phyloP scores from a whole-genome alignment of 2,888 invertebrate species.

The Dyspetes luteomarginatus region DNA sequence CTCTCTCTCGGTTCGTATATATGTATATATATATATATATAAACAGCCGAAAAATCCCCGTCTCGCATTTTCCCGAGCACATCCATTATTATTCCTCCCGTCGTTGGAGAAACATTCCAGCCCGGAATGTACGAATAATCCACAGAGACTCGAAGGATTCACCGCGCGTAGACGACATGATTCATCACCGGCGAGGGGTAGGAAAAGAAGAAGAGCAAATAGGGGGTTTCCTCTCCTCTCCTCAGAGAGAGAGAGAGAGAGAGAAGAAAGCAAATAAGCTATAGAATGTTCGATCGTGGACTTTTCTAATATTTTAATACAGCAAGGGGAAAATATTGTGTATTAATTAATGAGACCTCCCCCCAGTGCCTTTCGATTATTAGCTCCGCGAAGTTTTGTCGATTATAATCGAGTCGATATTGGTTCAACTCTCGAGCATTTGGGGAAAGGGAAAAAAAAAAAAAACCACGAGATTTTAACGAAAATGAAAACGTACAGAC shows the following conservation, averaged over 20 bases:
- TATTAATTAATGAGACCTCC: slow-evolving; percentile 23
- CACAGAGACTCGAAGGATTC: slow-evolving; percentile 23
- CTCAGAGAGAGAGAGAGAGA: too few species aligned
- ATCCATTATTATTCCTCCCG: slow-evolving; percentile 32
- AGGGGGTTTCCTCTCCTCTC: too few species aligned
- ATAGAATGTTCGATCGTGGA: neutral
- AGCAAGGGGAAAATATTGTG: slow-evolving; percentile 15
- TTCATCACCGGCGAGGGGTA: neutral
- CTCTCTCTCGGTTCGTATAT: neutral
- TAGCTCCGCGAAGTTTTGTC: neutral
- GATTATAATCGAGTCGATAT: slow-evolving; percentile 5
- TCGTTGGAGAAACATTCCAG: slow-evolving; percentile 8
- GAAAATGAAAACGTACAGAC: neutral
- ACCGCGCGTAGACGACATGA: too few species aligned
- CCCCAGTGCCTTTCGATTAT: slow-evolving; percentile 18
- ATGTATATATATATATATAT: slow-evolving; percentile 1
- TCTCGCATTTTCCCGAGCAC: slow-evolving; percentile 7
- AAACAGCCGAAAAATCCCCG: neutral
- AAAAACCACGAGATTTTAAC: neutral
- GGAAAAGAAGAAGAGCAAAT: slow-evolving; percentile 3
- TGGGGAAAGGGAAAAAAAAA: neutral
- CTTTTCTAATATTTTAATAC: slow-evolving; percentile 6
- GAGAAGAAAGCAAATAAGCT: neutral
- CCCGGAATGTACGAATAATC: slow-evolving; percentile 18
- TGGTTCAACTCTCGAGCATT: neutral